Evolutionary conservation across 92 coral and sea anemone species (phyloP).

Genomic region (Palythoa grandis): DNA sequence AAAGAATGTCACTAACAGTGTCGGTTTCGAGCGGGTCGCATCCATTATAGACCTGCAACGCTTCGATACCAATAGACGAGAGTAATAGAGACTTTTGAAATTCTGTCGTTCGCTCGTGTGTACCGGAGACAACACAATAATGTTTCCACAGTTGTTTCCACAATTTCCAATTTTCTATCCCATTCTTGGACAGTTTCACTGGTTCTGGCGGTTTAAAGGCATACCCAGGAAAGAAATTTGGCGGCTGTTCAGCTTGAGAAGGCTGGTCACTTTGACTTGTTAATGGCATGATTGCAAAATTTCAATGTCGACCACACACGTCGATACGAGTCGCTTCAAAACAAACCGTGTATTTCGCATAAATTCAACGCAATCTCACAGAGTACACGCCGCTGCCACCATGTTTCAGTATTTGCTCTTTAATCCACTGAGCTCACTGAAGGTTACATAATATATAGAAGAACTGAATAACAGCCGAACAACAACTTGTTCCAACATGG

Average conservation of each 20-base stretch:
- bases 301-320: conserved; percentile 14
- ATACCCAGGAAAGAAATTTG: background rate
- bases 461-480: background rate
- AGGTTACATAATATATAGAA: background rate
- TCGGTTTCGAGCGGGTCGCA: too few relatives aligned
- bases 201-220: conserved; percentile 5
- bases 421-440: background rate
- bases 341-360: conserved; percentile 9
- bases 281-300: background rate
- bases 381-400: conserved; percentile 16
- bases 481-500: conserved; percentile 18
- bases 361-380: conserved; percentile 2
- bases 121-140: too few relatives aligned
- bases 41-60: too few relatives aligned
- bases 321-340: conserved; percentile 14
- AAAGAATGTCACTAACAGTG: too few relatives aligned
- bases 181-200: too few relatives aligned
- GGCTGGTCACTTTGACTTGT: conserved; percentile 11
- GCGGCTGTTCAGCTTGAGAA: conserved; percentile 2
- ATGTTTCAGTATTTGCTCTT: conserved; percentile 13
- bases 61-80: too few relatives aligned
- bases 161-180: too few relatives aligned
- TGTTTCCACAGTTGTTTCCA: too few relatives aligned
- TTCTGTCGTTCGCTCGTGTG: too few relatives aligned
- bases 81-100: too few relatives aligned